Conservation (phyloP, 2,888 invertebrate genomes). For the Lapara coniferarum region DNA sequence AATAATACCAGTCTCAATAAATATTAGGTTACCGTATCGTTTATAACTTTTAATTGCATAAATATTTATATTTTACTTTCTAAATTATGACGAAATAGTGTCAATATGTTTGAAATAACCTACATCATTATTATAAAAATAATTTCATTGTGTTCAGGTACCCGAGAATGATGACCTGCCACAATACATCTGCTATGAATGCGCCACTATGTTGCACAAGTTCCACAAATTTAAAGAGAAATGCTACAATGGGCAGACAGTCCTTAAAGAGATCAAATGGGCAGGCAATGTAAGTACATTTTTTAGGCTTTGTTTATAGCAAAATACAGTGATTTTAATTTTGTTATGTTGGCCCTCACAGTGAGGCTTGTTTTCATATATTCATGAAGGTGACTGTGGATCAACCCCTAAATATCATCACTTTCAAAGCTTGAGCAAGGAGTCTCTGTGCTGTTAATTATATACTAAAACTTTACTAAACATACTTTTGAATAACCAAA, state of each 20-base stretch:
- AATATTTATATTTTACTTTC: background rate
- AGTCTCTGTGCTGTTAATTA: no score
- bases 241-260: conserved; percentile 58
- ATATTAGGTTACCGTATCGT: background rate
- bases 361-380: no score
- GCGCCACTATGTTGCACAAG: conserved; percentile 63
- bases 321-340: no score
- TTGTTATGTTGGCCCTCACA: no score
- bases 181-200: conserved; percentile 67
- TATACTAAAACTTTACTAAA: no score
- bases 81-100: background rate
- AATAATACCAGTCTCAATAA: background rate
- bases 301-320: background rate
- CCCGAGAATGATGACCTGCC: conserved; percentile 60
- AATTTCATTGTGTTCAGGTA: conserved; percentile 40
- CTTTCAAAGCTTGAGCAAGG: no score
- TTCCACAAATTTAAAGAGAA: conserved; percentile 73
- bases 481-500: no score
- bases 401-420: no score
- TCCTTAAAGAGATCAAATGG: conserved; percentile 28
- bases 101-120: background rate
- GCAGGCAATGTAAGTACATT: conserved; percentile 21
- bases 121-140: conserved; percentile 12
- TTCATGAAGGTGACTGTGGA: no score
- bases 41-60: background rate